Evolutionary conservation across 2,113 vertebrate species (phyloP), one percentile per base, ranked within the genome.

Genomic region (Lagenorhynchus albirostris): DNA sequence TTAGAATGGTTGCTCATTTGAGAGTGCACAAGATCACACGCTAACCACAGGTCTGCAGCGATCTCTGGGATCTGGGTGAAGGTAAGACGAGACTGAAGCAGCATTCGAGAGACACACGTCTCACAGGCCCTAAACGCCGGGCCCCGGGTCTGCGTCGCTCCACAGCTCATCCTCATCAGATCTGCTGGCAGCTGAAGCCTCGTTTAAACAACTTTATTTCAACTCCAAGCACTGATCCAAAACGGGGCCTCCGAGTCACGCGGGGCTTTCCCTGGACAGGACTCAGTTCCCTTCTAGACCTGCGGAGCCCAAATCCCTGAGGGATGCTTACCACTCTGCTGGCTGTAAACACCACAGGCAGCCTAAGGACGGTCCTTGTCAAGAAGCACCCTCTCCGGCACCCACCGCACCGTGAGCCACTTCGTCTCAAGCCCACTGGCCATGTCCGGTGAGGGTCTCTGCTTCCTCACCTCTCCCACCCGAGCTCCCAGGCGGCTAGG

Each of bases 351-450:
- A 17, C 21, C 55, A 26, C 4, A 0, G 50, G 38, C 44, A 60
- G 36, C 5, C 81, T 11, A 8, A 9, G 7, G 36, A 8, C 8
- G 2, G 31, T 1, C 8, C 47, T 0, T 0, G 62, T 11, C 2
- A 6, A 58, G 50, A 33, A 31, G 8, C 9, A 5, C 6, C 17
- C 50, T 53, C 53, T 53, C 53, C 53, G 15, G 53, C 53, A 53
- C 1, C 38, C 44, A 13, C 8, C 5, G 79, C 31, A 3, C 70
- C 23, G 0, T 1, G 3, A 31, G 8, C 31, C 31, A 29, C n/a
- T 26, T 47, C 9, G 14, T 23, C 50, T 10, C 4, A 50, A 44
- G 21, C 26, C 12, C 58, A 55, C 31, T 13, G 23, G 47, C 3
- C 2, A 1, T 17, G 1, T 4, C 12, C 6, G 23, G 15, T 3